phyloP scores from a whole-genome alignment of 2,888 invertebrate genomes.

The Dysmachus trigonus region DNA sequence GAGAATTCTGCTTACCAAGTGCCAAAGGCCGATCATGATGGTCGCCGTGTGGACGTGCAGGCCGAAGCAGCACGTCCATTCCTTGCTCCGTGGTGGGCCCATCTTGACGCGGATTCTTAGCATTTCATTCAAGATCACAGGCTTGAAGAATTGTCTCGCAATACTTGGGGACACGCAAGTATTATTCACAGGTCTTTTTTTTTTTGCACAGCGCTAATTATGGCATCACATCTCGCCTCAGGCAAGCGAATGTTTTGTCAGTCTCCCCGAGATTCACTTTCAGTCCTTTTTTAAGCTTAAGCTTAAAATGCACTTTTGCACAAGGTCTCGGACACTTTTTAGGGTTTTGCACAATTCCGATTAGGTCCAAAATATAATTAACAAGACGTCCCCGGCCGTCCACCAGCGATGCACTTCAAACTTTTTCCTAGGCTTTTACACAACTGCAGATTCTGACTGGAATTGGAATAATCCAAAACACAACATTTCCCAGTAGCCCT shows the following conservation, averaged over 20 bases:
- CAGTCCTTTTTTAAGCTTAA: not conserved
- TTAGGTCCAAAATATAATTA: not conserved
- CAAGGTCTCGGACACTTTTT: not conserved
- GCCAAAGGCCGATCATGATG: slow-evolving; percentile 83
- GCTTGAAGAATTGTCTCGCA: not conserved
- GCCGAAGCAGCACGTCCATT: slow-evolving; percentile 83
- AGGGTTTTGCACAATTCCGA: not conserved
- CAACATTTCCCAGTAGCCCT: not conserved
- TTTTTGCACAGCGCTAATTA: not conserved
- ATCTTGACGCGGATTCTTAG: slow-evolving; percentile 64
- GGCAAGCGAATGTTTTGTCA: not conserved
- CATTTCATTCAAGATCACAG: slow-evolving; percentile 55
- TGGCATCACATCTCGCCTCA: not conserved
- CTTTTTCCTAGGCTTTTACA: not conserved
- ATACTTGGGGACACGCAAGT: not conserved
- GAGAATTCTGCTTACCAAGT: slow-evolving; percentile 72
- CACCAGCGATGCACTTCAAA: not conserved
- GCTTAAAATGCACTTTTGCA: not conserved
- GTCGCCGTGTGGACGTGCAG: slow-evolving; percentile 86
- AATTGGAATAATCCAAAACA: not conserved
- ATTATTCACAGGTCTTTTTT: not conserved
- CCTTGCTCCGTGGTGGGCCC: slow-evolving; percentile 73
- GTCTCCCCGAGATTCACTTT: not conserved
- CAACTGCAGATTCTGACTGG: not conserved
- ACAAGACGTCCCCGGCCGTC: not conserved